A percentile compares a stretch with the other conserved stretches of the same genome.
Conservation (phyloP, 1,140 invertebrate genomes). For the Vanessa tameamea region DNA sequence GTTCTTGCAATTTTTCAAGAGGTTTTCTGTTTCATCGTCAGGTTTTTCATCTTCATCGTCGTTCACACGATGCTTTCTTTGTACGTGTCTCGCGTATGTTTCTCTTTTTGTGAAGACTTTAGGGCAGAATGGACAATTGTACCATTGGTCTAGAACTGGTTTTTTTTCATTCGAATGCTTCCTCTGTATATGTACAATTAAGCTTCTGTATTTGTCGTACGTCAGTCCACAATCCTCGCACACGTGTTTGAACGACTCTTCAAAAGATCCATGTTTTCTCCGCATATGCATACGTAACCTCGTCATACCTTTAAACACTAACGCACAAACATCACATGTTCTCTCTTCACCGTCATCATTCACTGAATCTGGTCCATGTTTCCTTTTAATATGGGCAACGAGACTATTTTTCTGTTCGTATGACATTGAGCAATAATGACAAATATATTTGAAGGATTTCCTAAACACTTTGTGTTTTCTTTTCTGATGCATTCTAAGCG, state of each 20-base stretch:
- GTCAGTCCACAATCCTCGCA: slow-evolving; percentile 68
- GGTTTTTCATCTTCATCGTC: slow-evolving; percentile 50
- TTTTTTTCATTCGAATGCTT: slow-evolving; percentile 56
- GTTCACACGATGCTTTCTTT: slow-evolving; percentile 64
- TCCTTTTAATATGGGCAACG: slow-evolving; percentile 68
- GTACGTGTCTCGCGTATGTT: slow-evolving; percentile 69
- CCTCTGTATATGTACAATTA: slow-evolving; percentile 66
- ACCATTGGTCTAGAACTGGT: slow-evolving; percentile 56
- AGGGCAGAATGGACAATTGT: slow-evolving; percentile 67
- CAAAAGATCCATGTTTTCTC: slow-evolving; percentile 67
- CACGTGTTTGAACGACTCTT: slow-evolving; percentile 64
- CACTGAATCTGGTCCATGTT: slow-evolving; percentile 62
- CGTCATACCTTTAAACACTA: slow-evolving; percentile 70
- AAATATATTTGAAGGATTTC: slow-evolving; percentile 65
- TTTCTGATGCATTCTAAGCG: slow-evolving; percentile 66
- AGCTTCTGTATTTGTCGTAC: slow-evolving; percentile 70
- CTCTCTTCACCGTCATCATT: slow-evolving; percentile 61
- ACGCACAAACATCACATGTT: slow-evolving; percentile 69
- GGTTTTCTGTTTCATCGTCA: slow-evolving; percentile 31
- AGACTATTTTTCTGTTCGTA: slow-evolving; percentile 71
- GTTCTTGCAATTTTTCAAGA: slow-evolving; percentile 46
- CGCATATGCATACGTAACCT: slow-evolving; percentile 73
- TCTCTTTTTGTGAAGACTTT: slow-evolving; percentile 69
- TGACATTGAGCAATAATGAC: slow-evolving; percentile 68
- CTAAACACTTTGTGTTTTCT: slow-evolving; percentile 65